Evolutionary conservation across 1,140 invertebrate species (phyloP).

Genomic region (Pseudomyrmex dendroicus): DNA sequence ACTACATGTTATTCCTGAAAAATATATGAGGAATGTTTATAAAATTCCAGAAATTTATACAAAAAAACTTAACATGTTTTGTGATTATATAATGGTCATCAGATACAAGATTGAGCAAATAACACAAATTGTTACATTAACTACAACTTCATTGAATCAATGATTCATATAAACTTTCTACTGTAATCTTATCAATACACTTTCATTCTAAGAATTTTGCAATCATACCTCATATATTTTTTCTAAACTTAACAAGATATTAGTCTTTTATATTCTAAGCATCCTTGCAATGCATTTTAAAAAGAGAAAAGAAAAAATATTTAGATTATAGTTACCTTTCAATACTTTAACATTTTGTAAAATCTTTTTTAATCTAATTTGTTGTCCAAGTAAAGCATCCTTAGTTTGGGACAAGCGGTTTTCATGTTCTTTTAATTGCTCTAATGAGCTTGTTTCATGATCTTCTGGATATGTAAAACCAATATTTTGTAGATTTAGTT

Average conservation of each 20-base stretch:
- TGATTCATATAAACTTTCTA: too few species aligned
- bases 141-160: too few species aligned
- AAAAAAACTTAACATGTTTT: too few species aligned
- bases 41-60: too few species aligned
- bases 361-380: conserved; percentile 86
- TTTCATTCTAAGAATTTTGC: too few species aligned
- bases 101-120: too few species aligned
- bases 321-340: conserved; percentile 74
- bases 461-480: conserved; percentile 89
- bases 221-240: too few species aligned
- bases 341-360: conserved; percentile 81
- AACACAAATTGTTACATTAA: too few species aligned
- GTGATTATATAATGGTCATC: too few species aligned
- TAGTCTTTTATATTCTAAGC: neutral
- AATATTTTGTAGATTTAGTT: conserved; percentile 87
- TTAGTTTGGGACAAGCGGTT: conserved; percentile 88
- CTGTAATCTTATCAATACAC: too few species aligned
- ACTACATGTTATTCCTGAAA: conserved; percentile 76
- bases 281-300: neutral
- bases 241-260: too few species aligned
- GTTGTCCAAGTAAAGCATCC: conserved; percentile 87
- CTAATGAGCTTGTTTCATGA: conserved; percentile 86
- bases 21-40: neutral
- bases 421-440: conserved; percentile 88
- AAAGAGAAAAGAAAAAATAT: neutral